These are phyloP conservation scores for Macrocentrus cingulum DNA, from an alignment of 1,140 invertebrate genomes.

Conservation along the genomic window DNA sequence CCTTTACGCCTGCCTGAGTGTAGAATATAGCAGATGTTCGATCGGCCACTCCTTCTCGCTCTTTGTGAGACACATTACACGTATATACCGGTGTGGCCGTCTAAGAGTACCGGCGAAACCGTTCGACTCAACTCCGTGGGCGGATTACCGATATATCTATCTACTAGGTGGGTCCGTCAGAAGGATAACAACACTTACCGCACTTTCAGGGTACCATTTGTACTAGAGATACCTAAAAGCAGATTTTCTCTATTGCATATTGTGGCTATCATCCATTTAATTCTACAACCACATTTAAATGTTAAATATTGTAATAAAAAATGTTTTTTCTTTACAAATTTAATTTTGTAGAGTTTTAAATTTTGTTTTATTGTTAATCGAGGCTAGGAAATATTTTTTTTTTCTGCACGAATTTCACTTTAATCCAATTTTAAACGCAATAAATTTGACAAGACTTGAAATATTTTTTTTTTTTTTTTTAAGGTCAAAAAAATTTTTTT, in stretches of 20 bases:
- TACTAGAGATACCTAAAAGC: not conserved
- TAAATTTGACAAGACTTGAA: too few relatives aligned
- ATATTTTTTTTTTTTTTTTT: too few relatives aligned
- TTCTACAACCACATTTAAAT: not conserved
- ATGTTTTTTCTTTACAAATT: too few relatives aligned
- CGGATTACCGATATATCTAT: constrained; percentile 22
- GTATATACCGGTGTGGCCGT: constrained; percentile 3
- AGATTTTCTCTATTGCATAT: not conserved
- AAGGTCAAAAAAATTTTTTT: too few relatives aligned
- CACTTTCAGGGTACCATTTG: not conserved
- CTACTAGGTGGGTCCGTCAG: constrained; percentile 6
- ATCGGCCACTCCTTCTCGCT: constrained; percentile 18
- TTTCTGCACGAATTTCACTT: too few relatives aligned
- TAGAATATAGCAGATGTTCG: constrained; percentile 20
- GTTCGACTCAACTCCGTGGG: constrained; percentile 16
- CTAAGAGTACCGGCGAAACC: constrained; percentile 10
- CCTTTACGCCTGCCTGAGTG: constrained; percentile 8
- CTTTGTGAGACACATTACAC: constrained; percentile 3
- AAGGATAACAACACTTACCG: not conserved
- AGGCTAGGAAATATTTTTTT: too few relatives aligned
- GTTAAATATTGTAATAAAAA: too few relatives aligned
- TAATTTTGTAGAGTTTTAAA: too few relatives aligned
- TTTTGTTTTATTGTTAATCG: too few relatives aligned
- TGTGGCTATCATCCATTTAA: too few relatives aligned
- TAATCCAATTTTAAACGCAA: too few relatives aligned